Base-by-base conservation (phyloP, 2,113 vertebrate species). In the Ceyx margarethae region DNA sequence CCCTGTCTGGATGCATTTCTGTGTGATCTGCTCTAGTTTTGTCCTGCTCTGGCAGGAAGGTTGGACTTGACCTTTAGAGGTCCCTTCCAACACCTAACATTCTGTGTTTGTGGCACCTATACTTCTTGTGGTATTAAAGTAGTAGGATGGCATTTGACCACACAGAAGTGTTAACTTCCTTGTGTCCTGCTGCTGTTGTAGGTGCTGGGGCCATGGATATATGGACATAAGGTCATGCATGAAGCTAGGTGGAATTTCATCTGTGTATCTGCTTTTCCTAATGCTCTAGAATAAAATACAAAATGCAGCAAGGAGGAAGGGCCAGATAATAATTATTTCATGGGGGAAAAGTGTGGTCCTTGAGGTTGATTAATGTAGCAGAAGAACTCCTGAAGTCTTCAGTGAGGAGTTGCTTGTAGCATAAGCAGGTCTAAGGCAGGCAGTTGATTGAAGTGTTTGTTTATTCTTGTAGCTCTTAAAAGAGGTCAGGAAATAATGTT, bases 401-500 rank as follows among this genome's bases (percentile, higher is more conserved):
- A 37, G 19, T 58, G 57, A 84, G 80, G 73, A 91, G 40, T 53
- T 71, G 65, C 65, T 84, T 67, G 54, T 91, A 93, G 77, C 53
- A 67, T 72, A 64, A 94, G 64, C 43, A 86, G 57, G 71, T 89
- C n/a, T 58, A 77, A 90, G 77, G 35, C 40, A 60, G 61, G 77
- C 81, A 45, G 77, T 50, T 86, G 86, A 78, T 43, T 86, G 91
- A 91, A 83, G 57, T 86, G 56, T 87, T 76, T 95, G 76, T 88
- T 94, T 92, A n/a, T 88, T 91, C 71, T 90, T 86, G 57, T 78
- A 69, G 29, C 28, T 81, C 66, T 86, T 86, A 77, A 71, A 85
- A 88, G 76, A 93, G 69, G 31, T 90, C 83, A 78, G 77, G 90
- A 90, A 95, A 76, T 67, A 85, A 51, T 73, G 73, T 80, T 85